A percentile compares a stretch with the other conserved stretches of the same genome.
Evolutionary conservation across 2,888 invertebrate genomes (phyloP).

Genomic region (Sesamia inferens): DNA sequence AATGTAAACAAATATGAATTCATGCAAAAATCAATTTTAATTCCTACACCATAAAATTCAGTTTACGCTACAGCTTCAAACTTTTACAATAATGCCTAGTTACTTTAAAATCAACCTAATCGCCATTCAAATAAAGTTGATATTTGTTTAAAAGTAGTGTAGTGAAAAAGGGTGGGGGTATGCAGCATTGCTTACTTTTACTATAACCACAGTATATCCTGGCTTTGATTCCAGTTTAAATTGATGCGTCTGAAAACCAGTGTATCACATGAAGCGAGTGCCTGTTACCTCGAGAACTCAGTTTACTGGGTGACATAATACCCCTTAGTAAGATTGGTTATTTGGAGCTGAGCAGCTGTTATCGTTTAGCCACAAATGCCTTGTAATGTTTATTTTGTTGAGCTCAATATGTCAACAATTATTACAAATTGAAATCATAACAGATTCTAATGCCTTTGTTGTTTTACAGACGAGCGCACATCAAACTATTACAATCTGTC

Average conservation of each 20-base stretch:
- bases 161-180: too few relatives aligned
- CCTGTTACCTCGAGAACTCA: background rate
- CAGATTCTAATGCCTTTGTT: background rate
- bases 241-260: background rate
- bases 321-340: background rate
- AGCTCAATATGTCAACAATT: background rate
- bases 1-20: too few relatives aligned
- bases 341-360: background rate
- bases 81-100: too few relatives aligned
- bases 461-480: too few relatives aligned
- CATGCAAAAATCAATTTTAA: too few relatives aligned
- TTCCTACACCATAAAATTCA: too few relatives aligned
- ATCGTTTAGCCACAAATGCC: background rate
- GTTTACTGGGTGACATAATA: background rate
- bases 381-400: background rate
- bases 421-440: background rate
- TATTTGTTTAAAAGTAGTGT: too few relatives aligned
- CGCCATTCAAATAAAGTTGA: too few relatives aligned
- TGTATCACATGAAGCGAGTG: background rate
- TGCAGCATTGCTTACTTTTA: too few relatives aligned
- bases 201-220: background rate
- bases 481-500: too few relatives aligned
- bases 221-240: background rate
- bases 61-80: too few relatives aligned
- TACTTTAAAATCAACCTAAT: too few relatives aligned